Conservation (phyloP, 2,888 invertebrate genomes). For the Drosophila paramelanica region DNA sequence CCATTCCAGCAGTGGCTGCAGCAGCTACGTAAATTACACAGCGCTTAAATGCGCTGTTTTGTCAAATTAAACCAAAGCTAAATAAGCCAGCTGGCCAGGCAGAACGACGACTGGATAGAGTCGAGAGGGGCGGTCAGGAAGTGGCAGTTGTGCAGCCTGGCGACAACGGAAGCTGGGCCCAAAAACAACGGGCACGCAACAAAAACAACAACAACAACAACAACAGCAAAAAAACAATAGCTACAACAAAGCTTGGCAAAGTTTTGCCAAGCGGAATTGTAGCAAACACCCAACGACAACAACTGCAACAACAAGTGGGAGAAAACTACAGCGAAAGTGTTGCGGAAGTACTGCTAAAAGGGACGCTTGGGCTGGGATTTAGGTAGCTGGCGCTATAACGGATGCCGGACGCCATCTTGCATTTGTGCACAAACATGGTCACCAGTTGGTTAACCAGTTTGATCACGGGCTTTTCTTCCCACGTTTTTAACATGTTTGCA, state of each 20-base stretch:
- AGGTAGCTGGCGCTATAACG: slow-evolving; percentile 47
- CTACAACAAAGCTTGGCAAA: slow-evolving; percentile 30
- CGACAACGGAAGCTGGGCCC: slow-evolving; percentile 59
- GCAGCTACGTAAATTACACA: slow-evolving; percentile 39
- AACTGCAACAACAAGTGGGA: slow-evolving; percentile 23
- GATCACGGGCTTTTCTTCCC: slow-evolving; percentile 2
- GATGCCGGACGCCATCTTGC: slow-evolving; percentile 78
- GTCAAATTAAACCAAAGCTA: slow-evolving; percentile 74
- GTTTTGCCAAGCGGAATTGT: slow-evolving; percentile 64
- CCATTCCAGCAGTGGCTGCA: slow-evolving; percentile 14
- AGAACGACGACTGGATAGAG: slow-evolving; percentile 2
- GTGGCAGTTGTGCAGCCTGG: slow-evolving; percentile 47
- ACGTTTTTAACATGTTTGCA: neutral
- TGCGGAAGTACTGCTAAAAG: slow-evolving; percentile 26
- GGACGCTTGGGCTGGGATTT: neutral
- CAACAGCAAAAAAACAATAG: neutral
- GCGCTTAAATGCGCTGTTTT: slow-evolving; percentile 68
- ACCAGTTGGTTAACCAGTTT: slow-evolving; percentile 28
- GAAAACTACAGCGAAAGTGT: slow-evolving; percentile 62
- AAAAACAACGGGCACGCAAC: slow-evolving; percentile 39
- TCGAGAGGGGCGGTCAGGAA: slow-evolving; percentile 29
- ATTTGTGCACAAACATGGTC: slow-evolving; percentile 74
- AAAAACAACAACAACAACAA: neutral
- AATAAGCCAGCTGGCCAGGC: slow-evolving; percentile 53
- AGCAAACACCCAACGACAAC: slow-evolving; percentile 45